Conservation (phyloP, 1,140 invertebrate species). For the Ceratosolen solmsi region DNA sequence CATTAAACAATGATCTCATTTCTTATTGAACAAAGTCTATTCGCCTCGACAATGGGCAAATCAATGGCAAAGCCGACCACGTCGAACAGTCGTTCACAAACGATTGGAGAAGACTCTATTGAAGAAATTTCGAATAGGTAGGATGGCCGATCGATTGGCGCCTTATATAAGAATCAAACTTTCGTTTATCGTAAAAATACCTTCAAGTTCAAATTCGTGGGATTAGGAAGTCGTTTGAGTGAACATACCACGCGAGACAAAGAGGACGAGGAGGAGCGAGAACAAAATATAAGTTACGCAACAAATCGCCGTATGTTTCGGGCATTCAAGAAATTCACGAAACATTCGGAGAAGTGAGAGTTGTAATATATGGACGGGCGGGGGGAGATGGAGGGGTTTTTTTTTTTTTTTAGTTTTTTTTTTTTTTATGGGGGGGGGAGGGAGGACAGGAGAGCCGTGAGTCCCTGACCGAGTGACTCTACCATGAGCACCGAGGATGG, state of each 20-base stretch:
- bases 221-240: constrained; percentile 36
- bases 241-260: constrained; percentile 40
- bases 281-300: constrained; percentile 47
- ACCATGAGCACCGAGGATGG: constrained; percentile 2
- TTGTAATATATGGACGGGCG: too few species aligned
- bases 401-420: too few species aligned
- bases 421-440: too few species aligned
- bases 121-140: neutral
- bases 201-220: constrained; percentile 24
- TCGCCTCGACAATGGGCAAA: too few species aligned
- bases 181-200: constrained; percentile 44
- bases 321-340: constrained; percentile 46
- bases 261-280: constrained; percentile 24
- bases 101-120: neutral
- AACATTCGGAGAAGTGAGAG: constrained; percentile 35
- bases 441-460: constrained; percentile 19
- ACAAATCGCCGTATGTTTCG: constrained; percentile 18
- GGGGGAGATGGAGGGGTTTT: too few species aligned
- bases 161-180: neutral
- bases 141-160: neutral
- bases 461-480: constrained; percentile 64
- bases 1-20: too few species aligned
- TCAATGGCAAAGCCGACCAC: too few species aligned
- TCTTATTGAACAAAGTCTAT: too few species aligned
- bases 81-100: too few species aligned